phyloP scores from a whole-genome alignment of 2,888 invertebrate genomes.

The Operophtera brumata region DNA sequence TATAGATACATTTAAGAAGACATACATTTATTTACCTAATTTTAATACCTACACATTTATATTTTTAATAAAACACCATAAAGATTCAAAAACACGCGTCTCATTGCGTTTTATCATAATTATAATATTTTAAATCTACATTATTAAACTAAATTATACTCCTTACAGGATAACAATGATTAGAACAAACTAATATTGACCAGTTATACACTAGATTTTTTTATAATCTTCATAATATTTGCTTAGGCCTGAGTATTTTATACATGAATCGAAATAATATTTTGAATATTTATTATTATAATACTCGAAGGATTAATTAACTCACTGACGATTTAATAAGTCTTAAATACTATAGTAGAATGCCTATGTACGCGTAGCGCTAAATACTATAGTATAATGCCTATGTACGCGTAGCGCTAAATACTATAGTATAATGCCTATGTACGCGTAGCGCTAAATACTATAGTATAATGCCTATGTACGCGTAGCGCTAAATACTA shows the following conservation, averaged over 20 bases:
- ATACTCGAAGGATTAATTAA: not conserved
- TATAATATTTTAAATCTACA: constrained; percentile 27
- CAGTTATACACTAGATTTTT: constrained; percentile 24
- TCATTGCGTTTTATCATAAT: constrained; percentile 44
- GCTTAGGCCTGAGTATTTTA: constrained; percentile 24
- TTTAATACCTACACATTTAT: constrained; percentile 25
- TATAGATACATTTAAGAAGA: constrained; percentile 41
- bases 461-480: not conserved
- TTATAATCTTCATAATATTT: constrained; percentile 20
- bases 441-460: constrained; percentile 7
- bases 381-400: constrained; percentile 22
- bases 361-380: constrained; percentile 2
- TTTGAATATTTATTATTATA: not conserved
- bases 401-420: constrained; percentile 6
- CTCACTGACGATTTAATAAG: not conserved
- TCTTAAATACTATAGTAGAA: not conserved
- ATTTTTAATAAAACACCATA: constrained; percentile 51
- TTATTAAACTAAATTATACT: constrained; percentile 30
- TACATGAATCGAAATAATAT: not conserved
- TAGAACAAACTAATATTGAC: constrained; percentile 22
- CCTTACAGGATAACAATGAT: constrained; percentile 52
- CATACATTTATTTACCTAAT: constrained; percentile 24
- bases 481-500: constrained; percentile 7
- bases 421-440: not conserved
- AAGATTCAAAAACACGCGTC: constrained; percentile 58